A percentile compares a stretch with the other conserved stretches of the same genome.
These are phyloP conservation scores for Drosophila pallidifrons DNA, from an alignment of 1,140 invertebrate genomes.

Conservation along the genomic window DNA sequence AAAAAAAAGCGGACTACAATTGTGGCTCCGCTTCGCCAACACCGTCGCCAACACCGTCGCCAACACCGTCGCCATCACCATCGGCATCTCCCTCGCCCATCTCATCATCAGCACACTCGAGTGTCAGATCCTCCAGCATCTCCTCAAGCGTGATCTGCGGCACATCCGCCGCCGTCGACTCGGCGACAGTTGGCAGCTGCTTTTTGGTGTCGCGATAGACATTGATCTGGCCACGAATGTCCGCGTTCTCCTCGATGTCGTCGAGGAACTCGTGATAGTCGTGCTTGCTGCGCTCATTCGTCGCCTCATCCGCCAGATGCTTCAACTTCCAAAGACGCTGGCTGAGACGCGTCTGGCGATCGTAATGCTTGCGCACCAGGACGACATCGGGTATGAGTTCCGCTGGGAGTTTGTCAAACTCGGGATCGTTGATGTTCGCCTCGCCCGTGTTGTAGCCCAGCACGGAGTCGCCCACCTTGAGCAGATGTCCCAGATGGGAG, in stretches of 20 bases:
- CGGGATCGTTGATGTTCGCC: conserved; percentile 94
- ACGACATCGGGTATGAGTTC: conserved; percentile 94
- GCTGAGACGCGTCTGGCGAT: conserved; percentile 88
- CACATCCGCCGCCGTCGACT: conserved; percentile 89
- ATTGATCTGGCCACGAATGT: conserved; percentile 95
- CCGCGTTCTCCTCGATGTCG: conserved; percentile 97
- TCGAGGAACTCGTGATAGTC: conserved; percentile 98
- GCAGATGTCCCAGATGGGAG: conserved; percentile 97
- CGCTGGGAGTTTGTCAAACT: conserved; percentile 93
- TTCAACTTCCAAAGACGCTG: conserved; percentile 97
- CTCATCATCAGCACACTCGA: conserved; percentile 89
- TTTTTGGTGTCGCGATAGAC: conserved; percentile 94
- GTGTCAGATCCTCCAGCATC: conserved; percentile 98
- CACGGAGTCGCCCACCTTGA: conserved; percentile 97
- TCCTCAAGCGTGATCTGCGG: conserved; percentile 97
- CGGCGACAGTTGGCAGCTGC: conserved; percentile 87
- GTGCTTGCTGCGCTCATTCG: conserved; percentile 88
- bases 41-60: not conserved
- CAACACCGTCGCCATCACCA: not conserved
- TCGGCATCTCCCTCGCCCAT: conserved; percentile 86
- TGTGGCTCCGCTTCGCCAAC: conserved; percentile 40
- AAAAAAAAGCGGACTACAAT: conserved; percentile 32
- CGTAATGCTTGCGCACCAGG: conserved; percentile 97
- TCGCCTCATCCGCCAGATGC: conserved; percentile 91
- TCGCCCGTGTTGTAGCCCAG: conserved; percentile 96